These are phyloP conservation scores for Blera fallax DNA, from an alignment of 2,888 invertebrate species.

Conservation along the genomic window DNA sequence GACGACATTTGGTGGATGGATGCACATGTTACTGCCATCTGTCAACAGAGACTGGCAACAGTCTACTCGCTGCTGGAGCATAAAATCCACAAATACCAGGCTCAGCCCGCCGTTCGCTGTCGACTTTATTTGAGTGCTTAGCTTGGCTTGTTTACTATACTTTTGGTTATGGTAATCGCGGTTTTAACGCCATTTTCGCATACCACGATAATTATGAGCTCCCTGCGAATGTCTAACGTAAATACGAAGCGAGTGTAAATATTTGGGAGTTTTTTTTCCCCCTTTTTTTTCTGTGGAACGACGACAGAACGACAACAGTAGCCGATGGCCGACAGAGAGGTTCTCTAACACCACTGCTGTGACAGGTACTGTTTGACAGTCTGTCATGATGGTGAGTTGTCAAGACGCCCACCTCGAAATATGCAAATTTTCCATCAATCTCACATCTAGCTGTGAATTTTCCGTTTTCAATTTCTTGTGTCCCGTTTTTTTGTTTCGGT, in stretches of 20 bases:
- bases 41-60: background rate
- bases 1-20: background rate
- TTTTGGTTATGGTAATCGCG: constrained; percentile 33
- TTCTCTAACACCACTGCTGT: background rate
- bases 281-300: background rate
- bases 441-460: constrained; percentile 54
- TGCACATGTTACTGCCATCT: background rate
- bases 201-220: constrained; percentile 53
- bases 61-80: background rate
- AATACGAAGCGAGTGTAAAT: constrained; percentile 36
- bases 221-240: constrained; percentile 27
- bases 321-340: background rate
- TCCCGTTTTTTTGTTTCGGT: background rate
- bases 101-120: background rate
- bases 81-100: background rate
- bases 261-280: background rate
- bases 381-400: background rate
- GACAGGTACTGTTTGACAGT: background rate
- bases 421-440: constrained; percentile 47
- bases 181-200: constrained; percentile 51
- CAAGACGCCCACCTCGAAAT: constrained; percentile 33
- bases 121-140: background rate
- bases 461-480: constrained; percentile 34
- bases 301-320: background rate
- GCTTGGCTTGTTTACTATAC: background rate